Evolutionary conservation across 2,797 vertebrate genomes (phyloP).

Genomic region (Poeciliopsis infans): DNA sequence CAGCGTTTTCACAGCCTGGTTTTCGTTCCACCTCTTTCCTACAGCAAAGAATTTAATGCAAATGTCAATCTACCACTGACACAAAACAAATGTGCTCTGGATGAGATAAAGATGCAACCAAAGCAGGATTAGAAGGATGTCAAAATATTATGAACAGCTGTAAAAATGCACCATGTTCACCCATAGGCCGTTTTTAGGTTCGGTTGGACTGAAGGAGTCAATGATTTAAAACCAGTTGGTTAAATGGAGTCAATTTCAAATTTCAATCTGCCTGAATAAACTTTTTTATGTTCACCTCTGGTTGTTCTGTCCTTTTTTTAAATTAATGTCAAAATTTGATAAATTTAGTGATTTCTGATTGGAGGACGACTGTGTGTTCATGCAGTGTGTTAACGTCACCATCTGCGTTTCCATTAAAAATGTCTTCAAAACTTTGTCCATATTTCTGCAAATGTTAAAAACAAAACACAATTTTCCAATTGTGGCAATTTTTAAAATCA

Average conservation of each 20-base stretch:
- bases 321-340: too few relatives aligned
- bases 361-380: neutral
- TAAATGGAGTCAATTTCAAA: neutral
- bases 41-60: conserved; percentile 5
- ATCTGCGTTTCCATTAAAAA: too few relatives aligned
- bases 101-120: conserved; percentile 3
- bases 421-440: too few relatives aligned
- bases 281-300: neutral
- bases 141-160: neutral
- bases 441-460: too few relatives aligned
- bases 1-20: neutral
- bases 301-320: too few relatives aligned
- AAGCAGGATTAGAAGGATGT: neutral
- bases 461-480: too few relatives aligned
- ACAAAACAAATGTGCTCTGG: neutral
- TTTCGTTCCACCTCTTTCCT: neutral
- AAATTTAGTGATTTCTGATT: neutral
- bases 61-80: conserved; percentile 19
- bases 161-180: neutral
- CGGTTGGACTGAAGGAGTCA: neutral
- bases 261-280: neutral
- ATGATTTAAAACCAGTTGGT: neutral
- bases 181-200: neutral
- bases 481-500: too few relatives aligned
- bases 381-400: too few relatives aligned